phyloP scores from a whole-genome alignment of 2,113 vertebrate genomes.

The Perognathus longimembris region DNA sequence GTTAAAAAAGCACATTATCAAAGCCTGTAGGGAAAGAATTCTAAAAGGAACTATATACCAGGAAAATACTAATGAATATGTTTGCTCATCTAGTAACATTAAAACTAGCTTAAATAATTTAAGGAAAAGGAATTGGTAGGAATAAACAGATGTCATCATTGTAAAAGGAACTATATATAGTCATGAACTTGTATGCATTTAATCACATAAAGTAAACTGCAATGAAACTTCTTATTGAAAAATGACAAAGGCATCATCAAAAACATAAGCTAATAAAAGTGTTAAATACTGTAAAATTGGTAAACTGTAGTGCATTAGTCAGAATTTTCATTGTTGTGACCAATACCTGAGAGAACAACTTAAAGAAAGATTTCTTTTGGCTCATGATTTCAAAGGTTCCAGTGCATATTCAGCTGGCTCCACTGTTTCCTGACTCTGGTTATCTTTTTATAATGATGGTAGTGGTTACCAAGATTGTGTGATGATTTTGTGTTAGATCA shows the following conservation, averaged over 20 bases:
- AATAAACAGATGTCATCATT: not conserved
- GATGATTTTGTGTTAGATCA: no score
- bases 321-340: not conserved
- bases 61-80: slow-evolving; percentile 27
- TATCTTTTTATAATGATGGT: no score
- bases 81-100: not conserved
- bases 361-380: no score
- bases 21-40: not conserved
- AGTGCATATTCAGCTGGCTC: no score
- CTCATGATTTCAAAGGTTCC: no score
- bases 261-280: not conserved
- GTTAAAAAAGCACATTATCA: not conserved
- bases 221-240: not conserved
- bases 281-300: no score
- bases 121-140: not conserved
- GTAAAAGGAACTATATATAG: not conserved
- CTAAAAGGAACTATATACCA: not conserved
- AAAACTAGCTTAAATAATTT: slow-evolving; percentile 12
- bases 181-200: no score
- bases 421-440: no score
- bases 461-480: no score
- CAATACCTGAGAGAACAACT: not conserved
- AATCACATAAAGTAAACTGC: slow-evolving; percentile 15
- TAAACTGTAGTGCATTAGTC: not conserved
- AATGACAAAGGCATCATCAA: not conserved